These are phyloP conservation scores for Oreortyx pictus DNA, from an alignment of 2,797 vertebrate genomes.

Conservation along the genomic window DNA sequence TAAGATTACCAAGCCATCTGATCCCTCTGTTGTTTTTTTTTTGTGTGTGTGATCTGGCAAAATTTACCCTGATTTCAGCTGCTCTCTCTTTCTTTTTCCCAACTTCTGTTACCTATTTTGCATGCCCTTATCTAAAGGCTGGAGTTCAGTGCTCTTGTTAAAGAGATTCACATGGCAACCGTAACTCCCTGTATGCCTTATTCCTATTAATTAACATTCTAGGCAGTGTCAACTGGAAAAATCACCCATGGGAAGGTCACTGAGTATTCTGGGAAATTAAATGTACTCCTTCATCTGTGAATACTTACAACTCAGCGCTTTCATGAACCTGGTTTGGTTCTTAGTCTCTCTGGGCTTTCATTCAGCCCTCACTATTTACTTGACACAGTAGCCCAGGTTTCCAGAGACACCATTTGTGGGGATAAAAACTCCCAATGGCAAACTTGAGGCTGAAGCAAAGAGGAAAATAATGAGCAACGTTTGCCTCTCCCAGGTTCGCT, in stretches of 20 bases:
- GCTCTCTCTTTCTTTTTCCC: neutral
- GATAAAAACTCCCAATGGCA: accelerated
- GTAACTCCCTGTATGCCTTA: neutral
- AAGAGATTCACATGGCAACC: neutral
- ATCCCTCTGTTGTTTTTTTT: neutral
- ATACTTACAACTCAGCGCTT: neutral
- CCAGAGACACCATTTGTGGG: neutral
- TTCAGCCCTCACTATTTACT: neutral
- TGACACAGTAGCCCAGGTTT: neutral
- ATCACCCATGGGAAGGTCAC: slow-evolving; percentile 31
- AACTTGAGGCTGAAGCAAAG: neutral
- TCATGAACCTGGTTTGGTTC: neutral
- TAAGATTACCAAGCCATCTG: neutral
- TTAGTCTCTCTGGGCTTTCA: neutral
- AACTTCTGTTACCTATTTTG: neutral
- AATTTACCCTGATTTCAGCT: neutral
- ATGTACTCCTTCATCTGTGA: neutral
- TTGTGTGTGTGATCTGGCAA: neutral
- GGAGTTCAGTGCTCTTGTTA: neutral
- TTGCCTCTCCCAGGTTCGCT: slow-evolving; percentile 86
- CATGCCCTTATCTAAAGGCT: neutral
- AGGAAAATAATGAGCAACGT: neutral
- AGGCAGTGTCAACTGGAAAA: neutral
- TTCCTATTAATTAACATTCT: slow-evolving; percentile 35
- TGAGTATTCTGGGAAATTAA: neutral